Percentiles rank a stretch among this genome's conserved stretches.
These are phyloP conservation scores for Lithobius niger DNA, from an alignment of 1,140 invertebrate species.

Conservation along the genomic window DNA sequence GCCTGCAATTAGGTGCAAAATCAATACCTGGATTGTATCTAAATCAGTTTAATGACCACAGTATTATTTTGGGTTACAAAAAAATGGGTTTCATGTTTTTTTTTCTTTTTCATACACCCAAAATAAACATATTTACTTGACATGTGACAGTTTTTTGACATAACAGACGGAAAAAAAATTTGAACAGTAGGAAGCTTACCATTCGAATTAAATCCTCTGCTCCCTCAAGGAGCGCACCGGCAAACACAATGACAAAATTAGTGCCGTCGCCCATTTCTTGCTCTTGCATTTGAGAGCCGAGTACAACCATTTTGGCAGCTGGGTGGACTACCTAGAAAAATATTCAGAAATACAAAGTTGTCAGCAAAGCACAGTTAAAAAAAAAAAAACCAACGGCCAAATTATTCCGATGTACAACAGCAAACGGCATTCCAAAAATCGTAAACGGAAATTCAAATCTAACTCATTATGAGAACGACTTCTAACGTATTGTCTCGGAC, in stretches of 20 bases:
- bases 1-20: too few relatives aligned
- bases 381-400: slow-evolving; percentile 8
- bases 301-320: slow-evolving; percentile 91
- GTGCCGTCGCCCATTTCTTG: slow-evolving; percentile 98
- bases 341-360: too few relatives aligned
- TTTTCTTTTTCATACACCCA: slow-evolving; percentile 9
- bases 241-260: slow-evolving; percentile 93
- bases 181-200: slow-evolving; percentile 29
- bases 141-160: slow-evolving; percentile 6
- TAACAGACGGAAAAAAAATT: not conserved
- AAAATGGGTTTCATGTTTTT: slow-evolving; percentile 10
- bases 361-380: not conserved
- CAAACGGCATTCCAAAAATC: too few relatives aligned
- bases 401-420: too few relatives aligned
- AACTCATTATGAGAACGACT: too few relatives aligned
- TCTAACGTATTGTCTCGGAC: too few relatives aligned
- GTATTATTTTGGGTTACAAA: not conserved
- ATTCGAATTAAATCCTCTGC: slow-evolving; percentile 84
- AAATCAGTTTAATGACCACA: too few relatives aligned
- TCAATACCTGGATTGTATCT: too few relatives aligned
- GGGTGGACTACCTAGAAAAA: slow-evolving; percentile 73
- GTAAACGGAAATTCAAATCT: too few relatives aligned
- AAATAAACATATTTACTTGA: slow-evolving; percentile 13
- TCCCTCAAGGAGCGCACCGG: slow-evolving; percentile 77
- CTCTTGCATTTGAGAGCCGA: slow-evolving; percentile 96